A percentile compares a stretch with the other conserved stretches of the same genome.
Conservation (phyloP, 1,140 invertebrate species). For the Batillaria attramentaria region DNA sequence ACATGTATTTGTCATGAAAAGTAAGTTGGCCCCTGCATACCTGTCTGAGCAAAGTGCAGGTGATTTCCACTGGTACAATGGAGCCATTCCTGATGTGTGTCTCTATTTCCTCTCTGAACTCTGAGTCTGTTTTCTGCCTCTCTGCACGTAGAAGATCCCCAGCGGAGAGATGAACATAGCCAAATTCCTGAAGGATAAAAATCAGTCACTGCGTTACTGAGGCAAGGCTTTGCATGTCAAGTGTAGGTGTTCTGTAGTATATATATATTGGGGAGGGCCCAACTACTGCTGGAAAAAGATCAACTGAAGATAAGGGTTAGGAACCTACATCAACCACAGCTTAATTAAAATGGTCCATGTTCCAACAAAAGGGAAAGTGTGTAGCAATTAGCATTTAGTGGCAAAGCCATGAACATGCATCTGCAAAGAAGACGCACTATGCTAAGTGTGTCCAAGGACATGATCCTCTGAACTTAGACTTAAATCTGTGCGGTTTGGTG, state of each 20-base stretch:
- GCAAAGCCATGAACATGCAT: no score
- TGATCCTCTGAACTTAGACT: background rate
- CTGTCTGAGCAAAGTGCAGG: slow-evolving; percentile 91
- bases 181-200: slow-evolving; percentile 80
- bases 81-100: slow-evolving; percentile 92
- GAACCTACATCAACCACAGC: background rate
- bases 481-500: no score
- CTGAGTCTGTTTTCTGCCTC: slow-evolving; percentile 84
- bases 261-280: background rate
- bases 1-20: background rate
- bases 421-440: background rate
- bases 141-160: slow-evolving; percentile 97
- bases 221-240: background rate
- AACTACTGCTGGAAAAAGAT: background rate
- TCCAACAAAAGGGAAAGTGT: background rate
- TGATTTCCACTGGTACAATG: slow-evolving; percentile 99
- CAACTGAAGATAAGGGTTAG: background rate
- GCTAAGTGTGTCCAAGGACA: background rate
- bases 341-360: background rate
- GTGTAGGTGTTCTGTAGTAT: background rate
- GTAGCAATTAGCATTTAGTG: no score
- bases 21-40: no score
- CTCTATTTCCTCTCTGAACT: slow-evolving; percentile 95
- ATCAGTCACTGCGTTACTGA: slow-evolving; percentile 19
- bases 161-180: slow-evolving; percentile 97